Conservation (phyloP, 2,797 vertebrate genomes). For the Acrocephalus scirpaceus region DNA sequence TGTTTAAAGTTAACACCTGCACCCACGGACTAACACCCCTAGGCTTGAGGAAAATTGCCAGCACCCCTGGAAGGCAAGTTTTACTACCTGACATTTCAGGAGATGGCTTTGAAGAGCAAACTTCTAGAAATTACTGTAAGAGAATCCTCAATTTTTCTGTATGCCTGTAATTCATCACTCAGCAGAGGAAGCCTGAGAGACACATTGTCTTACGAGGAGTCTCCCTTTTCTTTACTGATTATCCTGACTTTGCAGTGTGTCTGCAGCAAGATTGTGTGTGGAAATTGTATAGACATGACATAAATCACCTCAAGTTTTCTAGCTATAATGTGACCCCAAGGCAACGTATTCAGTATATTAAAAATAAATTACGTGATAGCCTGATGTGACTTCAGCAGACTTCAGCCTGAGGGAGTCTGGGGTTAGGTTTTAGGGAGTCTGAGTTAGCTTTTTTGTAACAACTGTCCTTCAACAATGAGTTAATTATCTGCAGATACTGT, state of each 20-base stretch:
- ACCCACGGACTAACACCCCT: not conserved
- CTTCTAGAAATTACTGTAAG: not conserved
- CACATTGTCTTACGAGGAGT: not conserved
- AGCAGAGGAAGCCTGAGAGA: not conserved
- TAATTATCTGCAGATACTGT: constrained; percentile 57
- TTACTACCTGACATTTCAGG: not conserved
- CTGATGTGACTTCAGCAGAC: constrained; percentile 15
- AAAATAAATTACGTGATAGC: constrained; percentile 48
- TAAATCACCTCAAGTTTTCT: constrained; percentile 42
- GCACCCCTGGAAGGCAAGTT: not conserved
- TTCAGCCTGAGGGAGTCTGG: constrained; percentile 20
- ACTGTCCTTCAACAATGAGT: constrained; percentile 40
- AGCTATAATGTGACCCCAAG: not conserved
- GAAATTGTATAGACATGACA: not conserved
- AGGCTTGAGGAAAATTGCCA: not conserved
- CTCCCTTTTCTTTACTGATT: not conserved
- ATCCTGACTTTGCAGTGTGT: not conserved
- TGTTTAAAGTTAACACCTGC: not conserved
- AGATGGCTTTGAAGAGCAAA: not conserved
- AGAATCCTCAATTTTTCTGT: not conserved
- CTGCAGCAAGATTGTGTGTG: not conserved
- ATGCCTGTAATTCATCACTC: not conserved
- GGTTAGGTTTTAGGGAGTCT: too few species aligned
- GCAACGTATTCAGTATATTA: constrained; percentile 56
- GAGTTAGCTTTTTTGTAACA: constrained; percentile 25